Percentiles rank a stretch among this genome's conserved stretches.
Evolutionary conservation across 2,113 vertebrate species (phyloP).

Genomic region (Mohoua ochrocephala): DNA sequence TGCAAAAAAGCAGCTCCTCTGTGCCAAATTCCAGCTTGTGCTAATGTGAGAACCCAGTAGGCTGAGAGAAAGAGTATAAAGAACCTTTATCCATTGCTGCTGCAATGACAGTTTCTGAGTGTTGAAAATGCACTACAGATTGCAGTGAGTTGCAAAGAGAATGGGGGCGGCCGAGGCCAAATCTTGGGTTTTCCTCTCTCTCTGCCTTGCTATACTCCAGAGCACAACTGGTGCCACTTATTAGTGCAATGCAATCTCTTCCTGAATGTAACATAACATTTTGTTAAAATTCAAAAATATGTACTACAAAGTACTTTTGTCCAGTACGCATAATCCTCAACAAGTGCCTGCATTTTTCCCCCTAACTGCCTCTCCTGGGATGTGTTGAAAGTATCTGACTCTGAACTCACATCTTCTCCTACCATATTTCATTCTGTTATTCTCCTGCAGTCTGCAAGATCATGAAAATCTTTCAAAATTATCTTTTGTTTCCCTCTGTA

Average conservation of each 20-base stretch:
- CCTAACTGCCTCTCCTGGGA: accelerated
- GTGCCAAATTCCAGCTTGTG: conserved; percentile 43
- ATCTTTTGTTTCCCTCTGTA: neutral
- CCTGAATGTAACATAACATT: neutral
- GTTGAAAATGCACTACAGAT: neutral
- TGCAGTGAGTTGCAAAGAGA: neutral
- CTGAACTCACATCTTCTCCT: neutral
- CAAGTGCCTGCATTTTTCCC: neutral
- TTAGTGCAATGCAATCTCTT: neutral
- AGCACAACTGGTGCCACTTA: neutral
- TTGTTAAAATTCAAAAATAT: neutral
- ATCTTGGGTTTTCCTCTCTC: neutral
- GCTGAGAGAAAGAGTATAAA: conserved; percentile 32
- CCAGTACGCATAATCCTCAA: neutral
- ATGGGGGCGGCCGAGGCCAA: neutral
- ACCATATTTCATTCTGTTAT: neutral
- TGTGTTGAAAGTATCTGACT: neutral
- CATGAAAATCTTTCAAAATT: neutral
- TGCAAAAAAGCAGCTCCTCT: conserved; percentile 34
- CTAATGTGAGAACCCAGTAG: conserved; percentile 41
- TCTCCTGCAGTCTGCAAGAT: neutral
- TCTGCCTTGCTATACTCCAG: neutral
- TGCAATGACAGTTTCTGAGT: neutral
- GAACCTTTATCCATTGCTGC: conserved; percentile 22
- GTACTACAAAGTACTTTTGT: neutral